Conservation (phyloP, 2,797 vertebrate species). For the Spinibarbus caldwelli region DNA sequence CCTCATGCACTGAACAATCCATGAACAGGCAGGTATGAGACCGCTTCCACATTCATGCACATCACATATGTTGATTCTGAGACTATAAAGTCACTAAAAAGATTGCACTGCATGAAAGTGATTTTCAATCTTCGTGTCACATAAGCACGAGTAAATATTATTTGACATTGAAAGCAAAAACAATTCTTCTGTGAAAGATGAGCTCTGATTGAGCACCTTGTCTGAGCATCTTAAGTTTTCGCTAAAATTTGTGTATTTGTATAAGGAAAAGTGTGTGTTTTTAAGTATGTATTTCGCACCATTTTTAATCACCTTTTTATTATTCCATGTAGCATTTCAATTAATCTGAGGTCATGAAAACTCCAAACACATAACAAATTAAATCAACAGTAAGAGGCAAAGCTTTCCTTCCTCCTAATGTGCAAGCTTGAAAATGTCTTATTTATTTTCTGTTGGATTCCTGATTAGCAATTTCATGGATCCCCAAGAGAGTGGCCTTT, state of each 20-base stretch:
- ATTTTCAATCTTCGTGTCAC: not conserved
- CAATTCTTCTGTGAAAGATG: not conserved
- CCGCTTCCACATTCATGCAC: not conserved
- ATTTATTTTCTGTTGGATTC: not conserved
- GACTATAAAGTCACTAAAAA: not conserved
- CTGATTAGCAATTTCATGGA: slow-evolving; percentile 1
- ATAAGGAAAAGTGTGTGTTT: not conserved
- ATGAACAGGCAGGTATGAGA: not conserved
- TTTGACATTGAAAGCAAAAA: not conserved
- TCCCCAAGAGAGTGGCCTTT: not conserved
- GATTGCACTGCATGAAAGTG: not conserved
- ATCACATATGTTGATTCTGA: not conserved
- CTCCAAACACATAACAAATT: not conserved
- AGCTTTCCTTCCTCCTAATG: not conserved
- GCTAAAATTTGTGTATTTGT: not conserved
- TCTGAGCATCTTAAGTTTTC: not conserved
- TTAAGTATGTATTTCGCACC: not conserved
- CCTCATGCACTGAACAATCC: slow-evolving; percentile 1
- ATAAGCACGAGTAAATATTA: not conserved
- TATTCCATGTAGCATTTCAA: not conserved
- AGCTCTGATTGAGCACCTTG: not conserved
- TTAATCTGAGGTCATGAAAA: not conserved
- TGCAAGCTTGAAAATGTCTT: not conserved
- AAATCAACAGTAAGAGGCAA: not conserved
- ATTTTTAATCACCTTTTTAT: not conserved